These are phyloP conservation scores for Actinostola sp. DNA, from an alignment of 92 coral and sea anemone genomes.

Conservation along the genomic window DNA sequence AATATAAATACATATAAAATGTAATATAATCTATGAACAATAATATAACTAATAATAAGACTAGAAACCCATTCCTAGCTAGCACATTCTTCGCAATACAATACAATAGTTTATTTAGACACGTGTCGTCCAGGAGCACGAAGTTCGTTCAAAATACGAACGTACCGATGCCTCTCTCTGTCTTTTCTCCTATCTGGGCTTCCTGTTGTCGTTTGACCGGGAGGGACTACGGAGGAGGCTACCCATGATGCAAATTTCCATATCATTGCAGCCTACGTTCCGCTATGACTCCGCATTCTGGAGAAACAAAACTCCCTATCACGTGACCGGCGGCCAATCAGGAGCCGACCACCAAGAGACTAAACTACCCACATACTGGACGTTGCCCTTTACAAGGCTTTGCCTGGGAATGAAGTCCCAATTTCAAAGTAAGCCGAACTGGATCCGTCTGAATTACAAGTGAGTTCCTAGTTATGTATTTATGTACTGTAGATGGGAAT, in stretches of 20 bases:
- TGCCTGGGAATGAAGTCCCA: slow-evolving; percentile 31
- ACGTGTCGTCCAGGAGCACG: no score
- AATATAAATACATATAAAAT: no score
- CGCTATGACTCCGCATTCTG: slow-evolving; percentile 17
- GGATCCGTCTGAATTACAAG: slow-evolving; percentile 17
- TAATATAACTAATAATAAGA: no score
- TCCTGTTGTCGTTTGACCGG: no score
- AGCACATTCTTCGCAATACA: no score
- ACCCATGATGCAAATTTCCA: background rate
- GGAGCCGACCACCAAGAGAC: slow-evolving; percentile 32
- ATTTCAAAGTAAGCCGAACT: slow-evolving; percentile 1
- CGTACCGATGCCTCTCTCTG: no score
- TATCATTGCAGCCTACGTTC: slow-evolving; percentile 10
- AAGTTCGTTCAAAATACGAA: no score
- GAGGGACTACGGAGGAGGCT: background rate
- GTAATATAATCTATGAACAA: no score
- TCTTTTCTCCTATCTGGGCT: no score
- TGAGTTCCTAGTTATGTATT: background rate
- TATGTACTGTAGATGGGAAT: background rate
- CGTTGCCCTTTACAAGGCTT: slow-evolving; percentile 21
- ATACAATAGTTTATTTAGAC: no score
- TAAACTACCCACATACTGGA: slow-evolving; percentile 40
- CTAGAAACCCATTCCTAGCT: no score
- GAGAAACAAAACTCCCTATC: slow-evolving; percentile 17
- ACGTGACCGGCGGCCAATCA: slow-evolving; percentile 29